Conservation (phyloP, 2,888 invertebrate species). For the Loripinus fragilis region DNA sequence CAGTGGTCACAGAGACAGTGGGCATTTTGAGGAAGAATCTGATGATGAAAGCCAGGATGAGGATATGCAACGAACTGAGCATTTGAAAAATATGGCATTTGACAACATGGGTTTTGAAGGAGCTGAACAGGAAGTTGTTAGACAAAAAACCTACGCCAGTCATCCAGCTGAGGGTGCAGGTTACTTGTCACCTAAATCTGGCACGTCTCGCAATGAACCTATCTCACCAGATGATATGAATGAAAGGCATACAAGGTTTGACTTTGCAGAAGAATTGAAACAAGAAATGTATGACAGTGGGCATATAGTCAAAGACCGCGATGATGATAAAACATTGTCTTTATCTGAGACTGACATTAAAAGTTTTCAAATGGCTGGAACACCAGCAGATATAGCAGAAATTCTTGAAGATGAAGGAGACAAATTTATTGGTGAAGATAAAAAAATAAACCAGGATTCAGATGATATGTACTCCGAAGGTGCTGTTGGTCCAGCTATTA, state of each 20-base stretch:
- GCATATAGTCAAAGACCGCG: constrained; percentile 33
- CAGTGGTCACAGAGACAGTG: constrained; percentile 52
- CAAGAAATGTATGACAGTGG: constrained; percentile 51
- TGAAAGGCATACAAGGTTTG: constrained; percentile 70
- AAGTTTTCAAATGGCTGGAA: constrained; percentile 28
- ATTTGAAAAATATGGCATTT: constrained; percentile 82
- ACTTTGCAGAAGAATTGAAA: constrained; percentile 68
- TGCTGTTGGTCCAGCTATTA: constrained; percentile 46
- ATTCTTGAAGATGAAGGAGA: constrained; percentile 50
- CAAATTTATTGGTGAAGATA: constrained; percentile 13
- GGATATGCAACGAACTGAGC: constrained; percentile 29
- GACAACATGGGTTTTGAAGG: constrained; percentile 83
- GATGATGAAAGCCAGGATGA: constrained; percentile 50
- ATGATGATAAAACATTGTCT: constrained; percentile 76
- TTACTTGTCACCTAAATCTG: background rate
- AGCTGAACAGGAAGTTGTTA: constrained; percentile 71
- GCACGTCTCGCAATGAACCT: constrained; percentile 42
- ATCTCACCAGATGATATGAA: constrained; percentile 78
- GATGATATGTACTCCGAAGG: constrained; percentile 44
- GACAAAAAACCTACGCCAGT: constrained; percentile 25
- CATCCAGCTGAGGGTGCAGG: background rate
- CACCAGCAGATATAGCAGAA: constrained; percentile 46
- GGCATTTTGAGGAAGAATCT: constrained; percentile 56
- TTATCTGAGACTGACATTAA: constrained; percentile 39
- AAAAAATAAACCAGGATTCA: background rate